phyloP scores from a whole-genome alignment of 2,888 invertebrate genomes.

The Chaetoderma sp. region DNA sequence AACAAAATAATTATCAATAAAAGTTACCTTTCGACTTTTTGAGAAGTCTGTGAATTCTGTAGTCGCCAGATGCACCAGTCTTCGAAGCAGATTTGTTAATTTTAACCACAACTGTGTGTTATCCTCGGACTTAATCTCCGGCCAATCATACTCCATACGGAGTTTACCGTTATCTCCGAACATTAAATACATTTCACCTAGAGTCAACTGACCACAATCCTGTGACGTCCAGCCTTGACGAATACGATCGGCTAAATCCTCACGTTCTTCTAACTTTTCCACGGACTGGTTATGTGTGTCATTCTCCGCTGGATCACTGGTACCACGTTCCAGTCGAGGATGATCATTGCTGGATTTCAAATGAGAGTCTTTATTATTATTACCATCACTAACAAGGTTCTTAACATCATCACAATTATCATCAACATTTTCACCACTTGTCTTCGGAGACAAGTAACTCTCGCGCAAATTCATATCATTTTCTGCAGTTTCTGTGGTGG shows the following conservation, averaged over 20 bases:
- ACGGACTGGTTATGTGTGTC: conserved; percentile 34
- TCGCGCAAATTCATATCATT: no score
- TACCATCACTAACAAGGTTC: no score
- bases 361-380: no score
- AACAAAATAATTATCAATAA: neutral
- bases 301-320: no score
- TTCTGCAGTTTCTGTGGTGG: no score
- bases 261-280: conserved; percentile 24
- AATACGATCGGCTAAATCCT: conserved; percentile 19
- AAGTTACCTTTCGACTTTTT: no score
- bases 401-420: no score
- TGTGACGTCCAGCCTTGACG: conserved; percentile 82
- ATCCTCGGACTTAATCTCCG: conserved; percentile 29
- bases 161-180: conserved; percentile 68
- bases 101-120: conserved; percentile 32
- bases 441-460: no score
- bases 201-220: conserved; percentile 83
- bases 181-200: conserved; percentile 92
- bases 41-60: conserved; percentile 59
- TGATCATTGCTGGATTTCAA: no score
- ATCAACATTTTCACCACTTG: no score
- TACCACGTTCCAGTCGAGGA: no score
- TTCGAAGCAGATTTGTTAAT: conserved; percentile 57
- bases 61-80: conserved; percentile 60
- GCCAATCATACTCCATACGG: conserved; percentile 70